Evolutionary conservation across 2,888 invertebrate genomes (phyloP), one percentile per base, ranked within the genome.

Genomic region (Heliconius charithonia): DNA sequence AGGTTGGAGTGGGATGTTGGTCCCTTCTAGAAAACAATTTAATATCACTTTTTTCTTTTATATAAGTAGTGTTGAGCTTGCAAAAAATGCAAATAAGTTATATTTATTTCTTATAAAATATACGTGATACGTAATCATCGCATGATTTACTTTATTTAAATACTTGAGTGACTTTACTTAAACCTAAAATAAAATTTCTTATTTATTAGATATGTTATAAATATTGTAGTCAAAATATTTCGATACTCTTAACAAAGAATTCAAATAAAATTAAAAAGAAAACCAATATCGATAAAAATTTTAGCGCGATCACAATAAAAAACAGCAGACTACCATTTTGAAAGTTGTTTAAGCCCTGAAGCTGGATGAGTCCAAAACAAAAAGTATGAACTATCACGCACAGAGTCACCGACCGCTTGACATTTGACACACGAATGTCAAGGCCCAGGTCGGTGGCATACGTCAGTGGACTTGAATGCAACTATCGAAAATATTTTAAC

Each of bases 341-440:
- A 85, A 85, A 85, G 83, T 83, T 83, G 82, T 81, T 80, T 78
- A 71, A 81, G 80, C 79, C 81, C 80, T 81, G 78, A 77, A 73
- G 77, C 73, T 37, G 66, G 77, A 73, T 81, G 81, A 82, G 81
- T 80, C 81, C 81, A 84, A 84, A 84, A 84, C 83, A 84, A 83
- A 85, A 82, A 83, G 78, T 78, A 82, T 87, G 87, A 89, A 89
- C 91, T 90, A 91, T 91, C 91, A 90, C 90, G 90, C 87, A 79
- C 81, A 85, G 87, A 92, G 88, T 93, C 92, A 88, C 81, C 84
- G 92, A 82, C 91, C 94, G 85, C 83, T 89, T 94, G 93, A 93
- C 94, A 94, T 94, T 94, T 94, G 94, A 94, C 94, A 94, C 86
- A 86, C 90, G 93, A 94, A 93, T 94, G 94, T 94, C 94, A 94